These are phyloP conservation scores for Gallinago paraguaiae DNA, from an alignment of 2,113 vertebrate genomes.

Conservation along the genomic window DNA sequence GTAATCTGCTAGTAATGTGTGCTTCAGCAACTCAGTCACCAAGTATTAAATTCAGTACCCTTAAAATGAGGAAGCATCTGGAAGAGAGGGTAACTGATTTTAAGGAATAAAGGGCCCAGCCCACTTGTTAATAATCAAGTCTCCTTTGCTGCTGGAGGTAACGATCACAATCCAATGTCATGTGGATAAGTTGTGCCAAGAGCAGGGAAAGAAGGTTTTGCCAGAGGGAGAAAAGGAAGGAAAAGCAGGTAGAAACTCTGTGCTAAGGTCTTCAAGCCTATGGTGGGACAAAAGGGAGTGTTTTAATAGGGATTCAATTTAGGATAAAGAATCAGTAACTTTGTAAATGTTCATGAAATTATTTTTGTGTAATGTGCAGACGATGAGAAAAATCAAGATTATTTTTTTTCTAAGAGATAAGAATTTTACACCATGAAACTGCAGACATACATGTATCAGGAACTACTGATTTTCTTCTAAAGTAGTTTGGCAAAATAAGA, in stretches of 20 bases:
- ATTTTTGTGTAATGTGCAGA: background rate
- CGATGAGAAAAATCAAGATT: background rate
- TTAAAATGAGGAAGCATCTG: background rate
- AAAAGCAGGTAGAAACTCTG: background rate
- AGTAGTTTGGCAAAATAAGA: background rate
- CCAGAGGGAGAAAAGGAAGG: background rate
- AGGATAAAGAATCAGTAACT: background rate
- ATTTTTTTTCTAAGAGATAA: background rate
- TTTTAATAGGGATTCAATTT: background rate
- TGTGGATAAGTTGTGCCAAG: background rate
- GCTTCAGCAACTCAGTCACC: background rate
- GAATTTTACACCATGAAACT: background rate
- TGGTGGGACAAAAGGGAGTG: background rate
- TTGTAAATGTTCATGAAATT: background rate
- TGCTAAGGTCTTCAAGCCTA: background rate
- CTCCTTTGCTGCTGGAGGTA: background rate
- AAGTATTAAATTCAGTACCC: background rate
- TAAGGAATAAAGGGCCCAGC: background rate
- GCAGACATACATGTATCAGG: rapidly evolving
- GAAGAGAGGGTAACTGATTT: background rate
- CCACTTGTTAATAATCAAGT: background rate
- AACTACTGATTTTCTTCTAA: background rate
- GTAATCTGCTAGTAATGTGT: background rate
- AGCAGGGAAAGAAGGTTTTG: background rate
- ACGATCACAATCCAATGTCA: background rate